These are phyloP conservation scores for Scortum barcoo DNA, from an alignment of 2,113 vertebrate species.

Conservation along the genomic window DNA sequence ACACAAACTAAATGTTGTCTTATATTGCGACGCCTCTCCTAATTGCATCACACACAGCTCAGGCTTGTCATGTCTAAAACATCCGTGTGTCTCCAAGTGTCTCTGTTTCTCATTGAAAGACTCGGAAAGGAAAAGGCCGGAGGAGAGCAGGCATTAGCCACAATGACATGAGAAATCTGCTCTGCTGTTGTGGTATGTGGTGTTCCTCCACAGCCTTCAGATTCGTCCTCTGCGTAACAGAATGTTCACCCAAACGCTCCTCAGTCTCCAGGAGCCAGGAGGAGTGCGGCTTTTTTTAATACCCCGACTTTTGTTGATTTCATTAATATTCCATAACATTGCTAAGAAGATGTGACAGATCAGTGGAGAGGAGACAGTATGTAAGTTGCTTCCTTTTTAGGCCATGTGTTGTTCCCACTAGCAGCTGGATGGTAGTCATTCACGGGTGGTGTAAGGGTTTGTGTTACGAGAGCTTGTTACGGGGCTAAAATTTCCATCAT, in stretches of 20 bases:
- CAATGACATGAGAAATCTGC: constrained; percentile 37
- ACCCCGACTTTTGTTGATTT: constrained; percentile 2
- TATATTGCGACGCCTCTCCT: not conserved
- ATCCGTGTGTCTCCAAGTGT: constrained; percentile 18
- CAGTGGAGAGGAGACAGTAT: constrained; percentile 15
- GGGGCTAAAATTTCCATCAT: constrained; percentile 61
- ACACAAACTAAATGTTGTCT: not conserved
- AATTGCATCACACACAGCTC: not conserved
- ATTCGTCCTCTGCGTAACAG: constrained; percentile 18
- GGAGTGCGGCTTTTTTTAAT: constrained; percentile 9
- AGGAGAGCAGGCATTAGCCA: constrained; percentile 31
- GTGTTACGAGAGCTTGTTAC: constrained; percentile 57
- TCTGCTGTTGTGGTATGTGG: constrained; percentile 40
- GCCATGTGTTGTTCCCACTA: constrained; percentile 30
- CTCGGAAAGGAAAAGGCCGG: too few relatives aligned
- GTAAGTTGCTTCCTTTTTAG: constrained; percentile 47
- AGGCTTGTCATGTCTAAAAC: not conserved
- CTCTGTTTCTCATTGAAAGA: constrained; percentile 41
- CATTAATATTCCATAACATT: constrained; percentile 14
- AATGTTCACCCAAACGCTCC: constrained; percentile 1
- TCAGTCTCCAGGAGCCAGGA: constrained; percentile 23
- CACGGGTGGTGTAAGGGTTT: constrained; percentile 36
- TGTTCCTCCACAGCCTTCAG: constrained; percentile 32
- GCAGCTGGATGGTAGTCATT: constrained; percentile 48
- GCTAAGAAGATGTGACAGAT: constrained; percentile 18